Evolutionary conservation across 2,797 vertebrate species (phyloP).

Genomic region (Limosa lapponica): DNA sequence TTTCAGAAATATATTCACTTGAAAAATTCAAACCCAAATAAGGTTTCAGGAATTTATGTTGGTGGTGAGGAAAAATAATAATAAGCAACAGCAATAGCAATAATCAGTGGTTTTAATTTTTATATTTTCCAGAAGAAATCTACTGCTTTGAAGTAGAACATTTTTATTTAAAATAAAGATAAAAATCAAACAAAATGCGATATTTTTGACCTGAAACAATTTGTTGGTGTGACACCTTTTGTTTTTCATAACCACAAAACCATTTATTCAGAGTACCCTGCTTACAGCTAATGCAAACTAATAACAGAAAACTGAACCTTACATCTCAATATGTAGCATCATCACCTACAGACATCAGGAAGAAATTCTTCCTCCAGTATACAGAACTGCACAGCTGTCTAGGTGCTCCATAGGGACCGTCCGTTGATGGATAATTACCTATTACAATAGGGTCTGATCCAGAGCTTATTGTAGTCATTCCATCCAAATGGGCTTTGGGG

Average conservation of each 20-base stretch:
- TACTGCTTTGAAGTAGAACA: background rate
- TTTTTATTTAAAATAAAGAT: background rate
- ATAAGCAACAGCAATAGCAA: background rate
- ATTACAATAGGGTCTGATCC: background rate
- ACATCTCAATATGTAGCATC: background rate
- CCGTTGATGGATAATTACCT: background rate
- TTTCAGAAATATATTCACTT: background rate
- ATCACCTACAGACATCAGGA: slow-evolving; percentile 36
- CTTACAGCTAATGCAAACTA: background rate
- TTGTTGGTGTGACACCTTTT: background rate
- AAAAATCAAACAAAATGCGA: rapidly evolving
- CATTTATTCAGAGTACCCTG: background rate
- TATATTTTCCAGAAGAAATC: background rate
- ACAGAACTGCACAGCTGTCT: background rate
- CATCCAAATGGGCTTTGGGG: background rate
- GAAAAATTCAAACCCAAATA: background rate
- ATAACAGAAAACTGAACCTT: background rate
- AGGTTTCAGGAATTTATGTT: background rate
- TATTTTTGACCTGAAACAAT: background rate
- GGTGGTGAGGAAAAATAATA: background rate
- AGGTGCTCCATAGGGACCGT: background rate
- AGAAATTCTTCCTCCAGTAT: background rate
- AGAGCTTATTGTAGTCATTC: background rate
- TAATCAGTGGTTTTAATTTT: background rate
- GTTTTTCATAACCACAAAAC: background rate